Base-by-base conservation (phyloP, 2,797 vertebrate species). In the Galagoides demidoff region DNA sequence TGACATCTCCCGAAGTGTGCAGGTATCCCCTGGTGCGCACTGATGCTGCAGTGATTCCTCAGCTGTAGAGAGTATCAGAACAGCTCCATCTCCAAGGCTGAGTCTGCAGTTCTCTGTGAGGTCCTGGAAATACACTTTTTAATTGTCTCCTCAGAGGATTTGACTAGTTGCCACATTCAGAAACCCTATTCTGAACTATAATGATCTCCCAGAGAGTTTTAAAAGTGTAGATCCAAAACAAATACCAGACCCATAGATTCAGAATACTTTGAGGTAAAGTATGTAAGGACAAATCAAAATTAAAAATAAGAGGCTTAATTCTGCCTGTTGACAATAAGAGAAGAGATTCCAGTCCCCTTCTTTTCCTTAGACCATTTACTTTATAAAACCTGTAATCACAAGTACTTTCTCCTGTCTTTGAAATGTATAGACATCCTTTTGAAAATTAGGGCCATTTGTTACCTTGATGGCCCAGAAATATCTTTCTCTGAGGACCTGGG, bases 361-460 rank as follows among this genome's bases (percentile, higher is more conserved):
- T 61, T 71, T 45, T 66, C 85, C 22, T 82, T 34, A 83, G 63
- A 89, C 23, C 27, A 68, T 71, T 68, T 85, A 85, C 71, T 39
- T 85, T 19, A 85, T 57, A 85, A 84, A 85, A 59, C 37, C 37
- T 88, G 31, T 74, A 85, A 93, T 90, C 83, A 10, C 34, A 86
- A 79, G 19, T 68, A 74, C 4, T 71, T 78, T 83, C 9, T 81
- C 57, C 16, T 87, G 25, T 76, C 70, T 85, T 81, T 95, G 63
- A 89, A 89, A 91, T 94, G 77, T 88, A 59, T 85, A 49, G 70
- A 82, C 87, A 74, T 61, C 52, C 59, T 85, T 95, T 92, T 84
- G 82, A 85, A 92, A 95, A 66, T 43, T 11, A 45, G 49, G 59
- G 76, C 22, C 52, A 82, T 93, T 85, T 95, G 55, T 90, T 34